Evolutionary conservation across 2,888 invertebrate species (phyloP).

Genomic region (Dryocosmus kuriphilus): DNA sequence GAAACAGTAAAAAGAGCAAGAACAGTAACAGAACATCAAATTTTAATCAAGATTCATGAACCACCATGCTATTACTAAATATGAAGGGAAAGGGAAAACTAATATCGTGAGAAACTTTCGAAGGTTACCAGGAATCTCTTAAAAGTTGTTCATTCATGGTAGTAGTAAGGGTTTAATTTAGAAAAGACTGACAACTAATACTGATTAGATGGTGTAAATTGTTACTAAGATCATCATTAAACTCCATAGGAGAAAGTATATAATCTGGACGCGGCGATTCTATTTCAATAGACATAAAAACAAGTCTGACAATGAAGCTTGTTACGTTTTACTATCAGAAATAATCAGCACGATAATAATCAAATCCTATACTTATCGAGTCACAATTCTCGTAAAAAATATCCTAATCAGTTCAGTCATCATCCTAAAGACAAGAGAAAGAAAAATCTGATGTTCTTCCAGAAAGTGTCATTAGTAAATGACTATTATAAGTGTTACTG

Average conservation of each 20-base stretch:
- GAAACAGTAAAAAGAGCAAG: neutral
- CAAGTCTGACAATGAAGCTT: neutral
- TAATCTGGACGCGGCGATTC: neutral
- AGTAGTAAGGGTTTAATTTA: too few relatives aligned
- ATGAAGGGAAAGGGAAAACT: too few relatives aligned
- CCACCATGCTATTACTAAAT: too few relatives aligned
- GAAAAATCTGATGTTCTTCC: neutral
- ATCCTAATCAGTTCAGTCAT: neutral
- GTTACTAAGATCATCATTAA: neutral
- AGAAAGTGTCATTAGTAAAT: neutral
- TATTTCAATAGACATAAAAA: neutral
- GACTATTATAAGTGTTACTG: neutral
- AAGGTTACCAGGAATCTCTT: too few relatives aligned
- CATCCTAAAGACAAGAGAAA: too few relatives aligned
- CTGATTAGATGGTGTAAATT: neutral
- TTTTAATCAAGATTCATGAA: too few relatives aligned
- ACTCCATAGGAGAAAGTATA: neutral
- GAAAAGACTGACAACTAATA: too few relatives aligned
- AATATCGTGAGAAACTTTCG: too few relatives aligned
- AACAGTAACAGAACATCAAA: neutral
- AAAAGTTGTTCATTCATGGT: too few relatives aligned
- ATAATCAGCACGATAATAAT: neutral
- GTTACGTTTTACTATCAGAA: neutral
- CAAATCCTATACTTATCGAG: neutral
- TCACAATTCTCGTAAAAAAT: neutral